phyloP scores from a whole-genome alignment of 1,140 invertebrate species.

The Drosophila littoralis region DNA sequence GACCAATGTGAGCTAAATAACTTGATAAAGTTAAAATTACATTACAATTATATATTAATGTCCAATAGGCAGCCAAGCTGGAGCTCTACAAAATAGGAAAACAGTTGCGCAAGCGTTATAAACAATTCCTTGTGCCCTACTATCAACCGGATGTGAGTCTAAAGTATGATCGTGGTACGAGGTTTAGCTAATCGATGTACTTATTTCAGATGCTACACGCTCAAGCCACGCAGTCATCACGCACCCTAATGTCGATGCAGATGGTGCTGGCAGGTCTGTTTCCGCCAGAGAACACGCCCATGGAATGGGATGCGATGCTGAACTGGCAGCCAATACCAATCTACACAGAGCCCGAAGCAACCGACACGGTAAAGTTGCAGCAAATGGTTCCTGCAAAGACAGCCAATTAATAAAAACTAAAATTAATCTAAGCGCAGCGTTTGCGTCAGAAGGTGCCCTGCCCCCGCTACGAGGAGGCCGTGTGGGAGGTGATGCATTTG shows the following conservation, averaged over 20 bases:
- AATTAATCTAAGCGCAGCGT: constrained; percentile 67
- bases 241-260: constrained; percentile 91
- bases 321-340: constrained; percentile 92
- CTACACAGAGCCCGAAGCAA: constrained; percentile 86
- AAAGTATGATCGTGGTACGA: not conserved
- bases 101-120: constrained; percentile 87
- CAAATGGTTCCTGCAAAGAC: not conserved
- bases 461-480: constrained; percentile 86
- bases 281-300: constrained; percentile 86
- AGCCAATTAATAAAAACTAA: not conserved
- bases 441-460: constrained; percentile 85
- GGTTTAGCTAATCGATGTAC: not conserved
- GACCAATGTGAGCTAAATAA: constrained; percentile 88
- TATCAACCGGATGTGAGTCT: constrained; percentile 86
- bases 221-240: constrained; percentile 89
- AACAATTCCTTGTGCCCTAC: constrained; percentile 85
- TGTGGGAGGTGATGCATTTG: constrained; percentile 84
- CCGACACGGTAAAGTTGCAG: constrained; percentile 85
- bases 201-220: constrained; percentile 85
- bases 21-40: constrained; percentile 1
- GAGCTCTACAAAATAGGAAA: constrained; percentile 87
- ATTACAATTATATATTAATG: not conserved
- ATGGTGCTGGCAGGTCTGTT: constrained; percentile 89
- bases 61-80: constrained; percentile 82
- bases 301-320: constrained; percentile 87